Evolutionary conservation across 2,888 invertebrate species (phyloP), one percentile per base, ranked within the genome.

Genomic region (Lasioglossum villosulum): DNA sequence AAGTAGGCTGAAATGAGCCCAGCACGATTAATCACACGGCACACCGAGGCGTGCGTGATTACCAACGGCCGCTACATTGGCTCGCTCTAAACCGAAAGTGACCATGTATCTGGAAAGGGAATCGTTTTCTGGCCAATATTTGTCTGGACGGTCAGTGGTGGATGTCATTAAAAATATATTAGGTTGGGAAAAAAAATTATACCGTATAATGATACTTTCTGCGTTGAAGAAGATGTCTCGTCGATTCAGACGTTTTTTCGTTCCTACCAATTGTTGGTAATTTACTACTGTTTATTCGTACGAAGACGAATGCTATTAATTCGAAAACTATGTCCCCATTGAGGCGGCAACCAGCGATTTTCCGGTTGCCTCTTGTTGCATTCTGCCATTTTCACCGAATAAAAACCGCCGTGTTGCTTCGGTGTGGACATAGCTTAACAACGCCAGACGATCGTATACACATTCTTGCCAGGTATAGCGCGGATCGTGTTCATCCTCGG

Each of bases 161-260:
- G n/a, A n/a, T 30, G 6, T 6, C 19, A 63, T 63, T 63, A 30
- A 63, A 63, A 8, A 16, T 30, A 8, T 30, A 2, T 37, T n/a
- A n/a, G n/a, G n/a, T n/a, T n/a, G n/a, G n/a, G n/a, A 37, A 37
- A 30, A 16, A 16, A 63, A 16, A 19, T 30, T 39, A 10, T 39
- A 45, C 12, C 3, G 37, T 70, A 14, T 14, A 16, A 27, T 68
- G 75, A 68, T 80, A 74, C 74, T 79, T 75, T 63, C 42, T n/a
- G 16, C 1, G 16, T 19, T 80, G 4, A 6, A 23, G 23, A 14
- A 37, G 16, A 37, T 59, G 80, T 45, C 27, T 76, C 70, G n/a
- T 23, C 10, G 23, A 52, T 52, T 19, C 42, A 42, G 42, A 42
- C 12, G 2, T 48, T 48, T n/a, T n/a, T n/a, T n/a, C n/a, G 19